Base-by-base conservation (phyloP, 2,797 vertebrate species). In the Yasuhikotakia modesta region DNA sequence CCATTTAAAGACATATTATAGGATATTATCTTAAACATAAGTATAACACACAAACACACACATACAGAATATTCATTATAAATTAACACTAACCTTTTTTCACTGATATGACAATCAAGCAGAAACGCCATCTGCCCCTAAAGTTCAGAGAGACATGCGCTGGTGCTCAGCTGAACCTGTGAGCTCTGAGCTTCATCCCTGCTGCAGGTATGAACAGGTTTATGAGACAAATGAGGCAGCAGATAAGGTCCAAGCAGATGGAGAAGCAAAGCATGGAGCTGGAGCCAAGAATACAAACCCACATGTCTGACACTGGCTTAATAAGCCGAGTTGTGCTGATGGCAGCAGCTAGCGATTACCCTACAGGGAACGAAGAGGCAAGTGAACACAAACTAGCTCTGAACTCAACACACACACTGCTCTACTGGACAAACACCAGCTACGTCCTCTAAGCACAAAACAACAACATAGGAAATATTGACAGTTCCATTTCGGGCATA, bases 311-410 rank as follows among this genome's bases (percentile, higher is more conserved):
- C 75, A 61, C 75, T 70, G 75, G 75, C 66, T 70, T 77, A 77
- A 77, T 77, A 77, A 70, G 75, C 55, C 50, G 65, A 77, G 75
- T 77, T 69, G 66, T 77, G 75, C 75, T 77, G 75, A 77, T 70
- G 75, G 75, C 75, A 77, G 75, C 75, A 77, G 75, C 75, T 52
- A 77, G 75, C 55, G 30, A 77, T 77, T 67, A 45, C 66, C 75
- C 75, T 57, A 70, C 55, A 77, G 75, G 75, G 75, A 35, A 35
- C 17, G 17, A 17, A 63, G 60, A 35, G 60, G 30, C 1, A 68
- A 68, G 74, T 76, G 65, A 76, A 76, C 74, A 76, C 53, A 76
- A 68, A 64, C 74, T 76, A 45, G 27, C 19, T 55, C 66, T 77
- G 66, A 69, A 77, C 66, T 66, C 65, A 50, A 77, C 75, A 77